Conservation (phyloP, 2,797 vertebrate species). For the Pampus argenteus region DNA sequence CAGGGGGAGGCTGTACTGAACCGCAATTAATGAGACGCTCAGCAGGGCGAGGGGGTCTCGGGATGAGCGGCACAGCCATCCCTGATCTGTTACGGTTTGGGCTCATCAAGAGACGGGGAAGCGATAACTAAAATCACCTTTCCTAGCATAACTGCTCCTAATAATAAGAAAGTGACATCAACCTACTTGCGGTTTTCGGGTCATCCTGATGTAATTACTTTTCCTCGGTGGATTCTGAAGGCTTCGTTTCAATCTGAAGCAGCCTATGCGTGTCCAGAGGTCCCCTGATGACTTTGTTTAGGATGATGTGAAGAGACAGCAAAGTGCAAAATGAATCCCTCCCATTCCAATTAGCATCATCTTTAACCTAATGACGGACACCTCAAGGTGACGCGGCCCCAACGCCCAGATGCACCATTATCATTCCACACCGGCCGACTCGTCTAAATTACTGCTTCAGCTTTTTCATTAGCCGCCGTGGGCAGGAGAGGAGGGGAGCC, state of each 20-base stretch:
- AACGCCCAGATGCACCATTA: constrained; percentile 87
- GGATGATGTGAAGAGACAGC: constrained; percentile 95
- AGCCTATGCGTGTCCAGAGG: constrained; percentile 80
- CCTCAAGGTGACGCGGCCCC: constrained; percentile 94
- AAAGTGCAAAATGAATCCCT: constrained; percentile 95
- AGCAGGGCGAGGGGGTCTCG: constrained; percentile 72
- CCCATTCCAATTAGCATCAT: constrained; percentile 98
- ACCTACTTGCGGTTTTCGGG: constrained; percentile 87
- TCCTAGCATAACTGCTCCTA: constrained; percentile 80
- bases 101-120: constrained; percentile 54
- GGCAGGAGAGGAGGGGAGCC: constrained; percentile 51
- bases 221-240: constrained; percentile 88
- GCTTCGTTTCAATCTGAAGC: constrained; percentile 87
- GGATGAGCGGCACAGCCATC: constrained; percentile 59
- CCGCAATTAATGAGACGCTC: constrained; percentile 83
- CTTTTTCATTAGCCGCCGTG: constrained; percentile 90
- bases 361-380: constrained; percentile 97
- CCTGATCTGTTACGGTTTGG: constrained; percentile 57
- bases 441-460: constrained; percentile 81
- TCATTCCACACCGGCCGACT: constrained; percentile 85
- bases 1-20: constrained; percentile 73
- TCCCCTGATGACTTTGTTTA: constrained; percentile 94
- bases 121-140: constrained; percentile 13
- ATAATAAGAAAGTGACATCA: constrained; percentile 90
- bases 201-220: constrained; percentile 91